Base-by-base conservation (phyloP, 2,113 vertebrate genomes). In the Thryonomys swinderianus region DNA sequence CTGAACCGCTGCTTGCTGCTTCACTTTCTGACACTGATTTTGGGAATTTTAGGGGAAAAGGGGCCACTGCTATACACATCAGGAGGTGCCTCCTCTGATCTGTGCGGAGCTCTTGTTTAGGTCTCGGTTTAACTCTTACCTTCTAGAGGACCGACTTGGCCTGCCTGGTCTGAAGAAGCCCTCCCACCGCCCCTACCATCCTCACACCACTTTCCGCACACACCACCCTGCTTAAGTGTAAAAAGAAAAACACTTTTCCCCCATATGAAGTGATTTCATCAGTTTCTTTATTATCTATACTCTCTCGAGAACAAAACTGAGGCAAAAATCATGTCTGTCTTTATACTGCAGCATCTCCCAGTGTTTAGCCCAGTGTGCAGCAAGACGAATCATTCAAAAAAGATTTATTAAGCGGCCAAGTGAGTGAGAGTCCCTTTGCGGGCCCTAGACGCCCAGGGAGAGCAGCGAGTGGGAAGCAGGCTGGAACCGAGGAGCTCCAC, bases 231-330 rank as follows among this genome's bases (percentile, higher is more conserved):
- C 25, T 61, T n/a, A 23, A 61, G 21, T 59, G 61, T 67, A 6
- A 74, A 74, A 30, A 74, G 25, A 45, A 59, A 5, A 53, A 9
- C 0, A 0, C 53, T 51, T 83, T n/a, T 82, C n/a, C 40, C 11
- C 11, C 17, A 45, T 48, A n/a, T 67, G 79, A 93, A 95, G 74
- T 87, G 18, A 87, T 64, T 86, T 76, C n/a, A 61, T 67, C 18
- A 80, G 2, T 62, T 84, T 59, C 3, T 7, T 73, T 88, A 34
- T 74, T 91, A 59, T 23, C 55, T 94, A 21, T 7, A 7, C 76
- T 78, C 62, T 94, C 13, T 55, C 53, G 16, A 51, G 90, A 76
- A 61, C 30, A 53, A 40, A 45, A 25, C 10, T 27, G 51, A 86
- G n/a, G 59, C 62, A 59, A n/a, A 88, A 45, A 34, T 20, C 7